Percentiles rank a stretch among this genome's conserved stretches.
Conservation (phyloP, 2,888 invertebrate species). For the Pilophorus perplexus region DNA sequence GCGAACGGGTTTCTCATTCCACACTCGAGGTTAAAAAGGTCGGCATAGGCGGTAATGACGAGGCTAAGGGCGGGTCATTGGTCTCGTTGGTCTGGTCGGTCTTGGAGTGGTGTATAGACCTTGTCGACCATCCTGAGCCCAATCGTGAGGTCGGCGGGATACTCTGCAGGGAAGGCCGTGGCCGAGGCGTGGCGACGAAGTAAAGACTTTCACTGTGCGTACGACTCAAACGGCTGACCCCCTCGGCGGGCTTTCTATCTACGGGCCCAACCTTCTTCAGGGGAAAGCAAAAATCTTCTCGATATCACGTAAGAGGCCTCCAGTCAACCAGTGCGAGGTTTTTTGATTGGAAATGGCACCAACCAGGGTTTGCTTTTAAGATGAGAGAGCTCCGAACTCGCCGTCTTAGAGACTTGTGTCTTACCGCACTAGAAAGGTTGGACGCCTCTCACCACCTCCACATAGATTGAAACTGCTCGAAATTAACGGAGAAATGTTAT, state of each 20-base stretch:
- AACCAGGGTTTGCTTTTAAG: too few relatives aligned
- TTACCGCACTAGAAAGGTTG: too few relatives aligned
- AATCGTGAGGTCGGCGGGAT: constrained; percentile 14
- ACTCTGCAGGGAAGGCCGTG: background rate
- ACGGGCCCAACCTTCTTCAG: background rate
- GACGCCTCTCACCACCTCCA: too few relatives aligned
- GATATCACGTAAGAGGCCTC: constrained; percentile 17
- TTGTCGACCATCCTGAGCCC: too few relatives aligned
- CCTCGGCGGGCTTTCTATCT: constrained; percentile 6
- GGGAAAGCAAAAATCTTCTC: constrained; percentile 21
- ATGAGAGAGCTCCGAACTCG: too few relatives aligned
- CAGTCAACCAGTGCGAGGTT: too few relatives aligned
- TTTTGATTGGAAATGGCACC: constrained; percentile 11
- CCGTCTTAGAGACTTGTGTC: too few relatives aligned
- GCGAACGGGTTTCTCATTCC: constrained; percentile 4
- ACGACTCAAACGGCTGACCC: constrained; percentile 32
- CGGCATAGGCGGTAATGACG: background rate
- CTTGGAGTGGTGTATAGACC: too few relatives aligned
- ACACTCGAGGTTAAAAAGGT: background rate
- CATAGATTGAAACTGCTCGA: too few relatives aligned
- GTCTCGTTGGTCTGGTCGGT: constrained; percentile 2
- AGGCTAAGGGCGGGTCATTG: constrained; percentile 9
- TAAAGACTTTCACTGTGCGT: constrained; percentile 31
- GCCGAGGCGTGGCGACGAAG: background rate
- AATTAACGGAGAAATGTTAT: too few relatives aligned